These are phyloP conservation scores for Mionectes olivaceus DNA, from an alignment of 2,797 vertebrate genomes.

Conservation along the genomic window DNA sequence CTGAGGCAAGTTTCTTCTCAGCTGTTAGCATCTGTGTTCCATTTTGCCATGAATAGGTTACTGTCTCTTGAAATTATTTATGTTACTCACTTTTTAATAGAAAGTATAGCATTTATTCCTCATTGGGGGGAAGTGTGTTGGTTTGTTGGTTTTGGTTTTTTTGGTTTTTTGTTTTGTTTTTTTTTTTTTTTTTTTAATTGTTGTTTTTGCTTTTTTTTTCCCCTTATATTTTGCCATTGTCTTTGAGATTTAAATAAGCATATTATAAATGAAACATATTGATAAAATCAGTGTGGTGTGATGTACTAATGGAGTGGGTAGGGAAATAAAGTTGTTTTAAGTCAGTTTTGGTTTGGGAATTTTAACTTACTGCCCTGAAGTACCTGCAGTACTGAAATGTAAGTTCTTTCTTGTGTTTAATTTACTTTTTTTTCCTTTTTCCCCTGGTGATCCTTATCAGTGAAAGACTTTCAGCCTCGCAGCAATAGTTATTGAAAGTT, in stretches of 20 bases:
- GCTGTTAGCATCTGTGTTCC: constrained; percentile 44
- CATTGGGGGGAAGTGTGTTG: background rate
- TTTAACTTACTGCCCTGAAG: background rate
- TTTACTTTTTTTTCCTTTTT: background rate
- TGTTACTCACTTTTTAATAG: constrained; percentile 19
- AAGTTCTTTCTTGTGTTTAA: background rate
- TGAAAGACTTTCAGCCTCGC: background rate
- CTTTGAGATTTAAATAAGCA: background rate
- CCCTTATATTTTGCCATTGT: background rate
- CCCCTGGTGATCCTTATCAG: background rate
- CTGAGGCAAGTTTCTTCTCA: constrained; percentile 42
- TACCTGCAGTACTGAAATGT: background rate
- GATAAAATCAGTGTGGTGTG: background rate
- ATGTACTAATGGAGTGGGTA: background rate
- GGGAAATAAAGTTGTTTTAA: background rate
- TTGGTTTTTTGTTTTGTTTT: too few species aligned
- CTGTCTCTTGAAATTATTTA: constrained; percentile 41
- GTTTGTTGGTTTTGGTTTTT: background rate
- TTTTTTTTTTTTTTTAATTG: too few species aligned
- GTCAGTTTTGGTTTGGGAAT: background rate
- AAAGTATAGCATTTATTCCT: background rate
- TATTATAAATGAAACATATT: background rate
- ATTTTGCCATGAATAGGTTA: constrained; percentile 46
- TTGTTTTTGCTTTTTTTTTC: background rate
- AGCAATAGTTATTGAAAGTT: background rate